A percentile compares a stretch with the other conserved stretches of the same genome.
These are phyloP conservation scores for Peribatodes rhomboidaria DNA, from an alignment of 2,888 invertebrate genomes.

Conservation along the genomic window DNA sequence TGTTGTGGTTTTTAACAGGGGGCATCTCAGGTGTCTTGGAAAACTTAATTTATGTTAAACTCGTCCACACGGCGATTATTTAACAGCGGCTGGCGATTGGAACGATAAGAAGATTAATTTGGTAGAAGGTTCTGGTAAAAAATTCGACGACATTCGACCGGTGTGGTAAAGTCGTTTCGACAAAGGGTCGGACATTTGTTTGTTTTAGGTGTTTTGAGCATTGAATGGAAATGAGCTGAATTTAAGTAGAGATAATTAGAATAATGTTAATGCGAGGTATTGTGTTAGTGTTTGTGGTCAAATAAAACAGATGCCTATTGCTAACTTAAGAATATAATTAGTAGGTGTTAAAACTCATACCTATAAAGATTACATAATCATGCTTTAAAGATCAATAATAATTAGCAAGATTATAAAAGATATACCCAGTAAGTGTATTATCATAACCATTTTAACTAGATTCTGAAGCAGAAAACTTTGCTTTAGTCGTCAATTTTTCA, in stretches of 20 bases:
- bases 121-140: conserved; percentile 67
- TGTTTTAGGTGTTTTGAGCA: conserved; percentile 37
- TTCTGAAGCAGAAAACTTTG: no score
- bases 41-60: conserved; percentile 86
- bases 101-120: conserved; percentile 83
- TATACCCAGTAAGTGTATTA: no score
- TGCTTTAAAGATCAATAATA: no score
- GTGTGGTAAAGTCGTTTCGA: conserved; percentile 68
- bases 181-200: conserved; percentile 32
- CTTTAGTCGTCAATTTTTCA: no score
- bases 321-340: no score
- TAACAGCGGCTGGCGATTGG: conserved; percentile 76
- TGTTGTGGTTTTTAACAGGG: conserved; percentile 68
- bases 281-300: no score
- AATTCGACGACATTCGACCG: conserved; percentile 72
- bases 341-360: no score
- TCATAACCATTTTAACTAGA: no score
- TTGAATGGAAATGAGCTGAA: conserved; percentile 33
- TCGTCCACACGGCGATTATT: conserved; percentile 82
- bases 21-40: conserved; percentile 83
- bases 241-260: conserved; percentile 30
- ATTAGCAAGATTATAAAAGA: no score
- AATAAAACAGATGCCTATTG: background rate
- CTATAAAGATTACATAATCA: no score
- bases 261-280: conserved; percentile 3